Evolutionary conservation across 2,888 invertebrate species (phyloP).

Genomic region (Harpalus rufipes): DNA sequence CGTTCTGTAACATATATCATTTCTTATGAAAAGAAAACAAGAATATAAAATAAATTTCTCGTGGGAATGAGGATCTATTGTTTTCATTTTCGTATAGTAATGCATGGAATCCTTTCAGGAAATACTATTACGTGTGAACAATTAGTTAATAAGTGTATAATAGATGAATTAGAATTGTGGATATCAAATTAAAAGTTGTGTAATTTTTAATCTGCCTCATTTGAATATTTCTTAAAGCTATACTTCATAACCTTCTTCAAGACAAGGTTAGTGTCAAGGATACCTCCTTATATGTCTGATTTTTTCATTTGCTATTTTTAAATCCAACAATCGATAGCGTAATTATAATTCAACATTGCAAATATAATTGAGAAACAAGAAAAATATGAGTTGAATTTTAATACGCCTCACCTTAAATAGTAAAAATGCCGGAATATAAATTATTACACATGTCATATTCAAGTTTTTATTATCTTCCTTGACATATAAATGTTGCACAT

Average conservation of each 20-base stretch:
- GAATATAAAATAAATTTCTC: background rate
- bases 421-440: slow-evolving; percentile 30
- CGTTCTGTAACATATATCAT: background rate
- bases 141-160: slow-evolving; percentile 38
- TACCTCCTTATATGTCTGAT: slow-evolving; percentile 29
- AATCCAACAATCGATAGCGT: slow-evolving; percentile 1
- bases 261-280: slow-evolving; percentile 46
- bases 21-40: background rate
- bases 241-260: slow-evolving; percentile 6
- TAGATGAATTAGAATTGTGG: slow-evolving; percentile 4
- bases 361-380: slow-evolving; percentile 2
- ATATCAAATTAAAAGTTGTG: slow-evolving; percentile 5
- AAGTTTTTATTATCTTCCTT: slow-evolving; percentile 46
- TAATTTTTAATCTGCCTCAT: slow-evolving; percentile 32
- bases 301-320: slow-evolving; percentile 36
- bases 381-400: slow-evolving; percentile 18
- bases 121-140: slow-evolving; percentile 35
- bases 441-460: slow-evolving; percentile 33
- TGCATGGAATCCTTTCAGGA: slow-evolving; percentile 8
- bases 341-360: slow-evolving; percentile 29
- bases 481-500: slow-evolving; percentile 31
- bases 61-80: background rate
- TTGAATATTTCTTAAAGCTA: slow-evolving; percentile 37
- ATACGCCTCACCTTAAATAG: slow-evolving; percentile 31
- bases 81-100: slow-evolving; percentile 9